These are phyloP conservation scores for Eupsilia transversa DNA, from an alignment of 2,888 invertebrate species.

Conservation along the genomic window DNA sequence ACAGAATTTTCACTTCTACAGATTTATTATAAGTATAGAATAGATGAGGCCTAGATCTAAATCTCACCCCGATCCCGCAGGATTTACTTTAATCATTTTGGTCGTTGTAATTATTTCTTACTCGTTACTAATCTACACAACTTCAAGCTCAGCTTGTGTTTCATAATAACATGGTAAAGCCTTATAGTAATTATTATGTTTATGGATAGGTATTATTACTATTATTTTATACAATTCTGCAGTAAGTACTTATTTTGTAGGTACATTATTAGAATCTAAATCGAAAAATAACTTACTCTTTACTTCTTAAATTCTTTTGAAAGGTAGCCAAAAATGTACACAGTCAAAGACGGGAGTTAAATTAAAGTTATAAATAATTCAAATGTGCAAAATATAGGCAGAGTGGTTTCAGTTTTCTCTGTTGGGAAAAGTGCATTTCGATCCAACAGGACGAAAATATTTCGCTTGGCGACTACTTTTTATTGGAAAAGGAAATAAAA, in stretches of 20 bases:
- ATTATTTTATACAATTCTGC: slow-evolving; percentile 3
- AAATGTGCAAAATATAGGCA: slow-evolving; percentile 3
- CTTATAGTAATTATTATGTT: slow-evolving; percentile 16
- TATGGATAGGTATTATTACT: slow-evolving; percentile 22
- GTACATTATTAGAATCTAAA: slow-evolving; percentile 46
- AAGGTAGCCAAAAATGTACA: slow-evolving; percentile 37
- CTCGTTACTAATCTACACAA: slow-evolving; percentile 14
- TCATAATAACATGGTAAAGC: slow-evolving; percentile 35
- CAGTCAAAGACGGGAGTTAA: not conserved
- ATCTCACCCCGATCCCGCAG: not conserved
- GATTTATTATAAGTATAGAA: no score
- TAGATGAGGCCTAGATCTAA: not conserved
- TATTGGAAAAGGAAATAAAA: slow-evolving; percentile 42
- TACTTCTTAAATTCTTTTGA: slow-evolving; percentile 35
- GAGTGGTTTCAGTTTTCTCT: slow-evolving; percentile 5
- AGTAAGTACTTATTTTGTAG: slow-evolving; percentile 3
- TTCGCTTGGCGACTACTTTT: slow-evolving; percentile 29
- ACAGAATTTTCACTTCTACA: no score
- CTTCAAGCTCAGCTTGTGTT: slow-evolving; percentile 26
- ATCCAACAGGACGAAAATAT: slow-evolving; percentile 26
- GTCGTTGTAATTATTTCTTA: slow-evolving; percentile 25
- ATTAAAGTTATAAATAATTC: slow-evolving; percentile 4
- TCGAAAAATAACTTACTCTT: slow-evolving; percentile 59
- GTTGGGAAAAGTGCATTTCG: slow-evolving; percentile 24
- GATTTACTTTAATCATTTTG: slow-evolving; percentile 22